Percentiles rank a stretch among this genome's conserved stretches.
Evolutionary conservation across 2,797 vertebrate species (phyloP).

Genomic region (Uromys caudimaculatus): DNA sequence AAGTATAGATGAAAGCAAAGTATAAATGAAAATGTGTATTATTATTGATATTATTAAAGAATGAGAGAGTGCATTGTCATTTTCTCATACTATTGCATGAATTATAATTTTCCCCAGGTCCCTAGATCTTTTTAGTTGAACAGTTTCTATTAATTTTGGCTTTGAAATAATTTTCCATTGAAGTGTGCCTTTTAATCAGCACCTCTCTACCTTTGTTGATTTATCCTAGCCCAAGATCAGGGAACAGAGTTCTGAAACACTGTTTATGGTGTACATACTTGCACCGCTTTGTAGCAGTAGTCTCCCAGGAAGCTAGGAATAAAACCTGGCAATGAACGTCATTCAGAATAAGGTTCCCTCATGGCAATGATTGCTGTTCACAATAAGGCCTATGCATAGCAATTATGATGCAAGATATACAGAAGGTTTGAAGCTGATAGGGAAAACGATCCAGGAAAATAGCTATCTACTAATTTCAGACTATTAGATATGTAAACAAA

Average conservation of each 20-base stretch:
- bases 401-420: constrained; percentile 79
- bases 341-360: constrained; percentile 77
- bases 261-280: constrained; percentile 73
- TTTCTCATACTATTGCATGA: constrained; percentile 72
- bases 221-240: constrained; percentile 79
- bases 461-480: constrained; percentile 86
- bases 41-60: constrained; percentile 55
- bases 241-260: constrained; percentile 79
- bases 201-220: constrained; percentile 79
- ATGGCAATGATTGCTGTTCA: constrained; percentile 72
- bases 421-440: constrained; percentile 83
- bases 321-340: constrained; percentile 78
- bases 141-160: constrained; percentile 72
- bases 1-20: background rate
- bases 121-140: constrained; percentile 66
- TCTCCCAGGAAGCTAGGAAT: constrained; percentile 72
- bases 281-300: constrained; percentile 79
- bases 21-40: constrained; percentile 58
- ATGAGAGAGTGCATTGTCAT: constrained; percentile 72
- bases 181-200: constrained; percentile 84
- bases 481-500: constrained; percentile 87
- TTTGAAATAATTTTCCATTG: constrained; percentile 85
- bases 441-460: constrained; percentile 84
- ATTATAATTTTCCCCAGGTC: constrained; percentile 58
- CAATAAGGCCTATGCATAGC: constrained; percentile 76